Base-by-base conservation (phyloP, 2,113 vertebrate species). In the Ceyx melanurus region DNA sequence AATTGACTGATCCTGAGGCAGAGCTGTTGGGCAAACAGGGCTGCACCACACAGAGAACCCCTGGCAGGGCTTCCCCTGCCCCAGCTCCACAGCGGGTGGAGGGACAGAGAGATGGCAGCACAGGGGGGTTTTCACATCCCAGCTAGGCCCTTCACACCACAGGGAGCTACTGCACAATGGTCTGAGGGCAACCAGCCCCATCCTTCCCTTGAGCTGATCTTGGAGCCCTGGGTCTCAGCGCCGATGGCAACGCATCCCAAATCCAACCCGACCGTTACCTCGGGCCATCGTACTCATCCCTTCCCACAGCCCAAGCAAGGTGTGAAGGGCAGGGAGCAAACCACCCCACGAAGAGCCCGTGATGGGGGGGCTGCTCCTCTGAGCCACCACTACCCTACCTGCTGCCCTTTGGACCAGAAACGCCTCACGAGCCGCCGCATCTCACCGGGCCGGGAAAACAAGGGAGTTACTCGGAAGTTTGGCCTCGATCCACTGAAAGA, bases 361-460 rank as follows among this genome's bases (percentile, higher is more conserved):
- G 8, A 8, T 37, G 23, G 20, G 17, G 25, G 74, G 45, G 45
- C 16, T 20, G 1, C 21, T 57, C 9, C 65, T 43, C 17, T 33
- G 22, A 54, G 81, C 23, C 81, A 67, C 70, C 0, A 0, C 46
- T 13, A 1, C 7, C 1, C 0, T 11, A 46, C 7, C 18, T 0
- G 2, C 46, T 2, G 4, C 45, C 72, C 42, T 65, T 45, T 1
- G 0, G 48, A 40, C 22, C 62, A 33, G 79, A 76, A 53, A 31
- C 0, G 0, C 53, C 16, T 21, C 14, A 8, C 31, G n/a, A 13
- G 10, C 17, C 73, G n/a, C 72, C 4, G 0, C 22, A 1, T 71
- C 66, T 42, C 11, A 10, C 5, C 43, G 83, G 23, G 7, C 1
- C 0, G 31, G 33, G 78, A 79, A 61, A 88, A 82, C 21, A 57